Evolutionary conservation across 2,113 vertebrate genomes (phyloP), one percentile per base, ranked within the genome.

Genomic region (Callionymus lyra): DNA sequence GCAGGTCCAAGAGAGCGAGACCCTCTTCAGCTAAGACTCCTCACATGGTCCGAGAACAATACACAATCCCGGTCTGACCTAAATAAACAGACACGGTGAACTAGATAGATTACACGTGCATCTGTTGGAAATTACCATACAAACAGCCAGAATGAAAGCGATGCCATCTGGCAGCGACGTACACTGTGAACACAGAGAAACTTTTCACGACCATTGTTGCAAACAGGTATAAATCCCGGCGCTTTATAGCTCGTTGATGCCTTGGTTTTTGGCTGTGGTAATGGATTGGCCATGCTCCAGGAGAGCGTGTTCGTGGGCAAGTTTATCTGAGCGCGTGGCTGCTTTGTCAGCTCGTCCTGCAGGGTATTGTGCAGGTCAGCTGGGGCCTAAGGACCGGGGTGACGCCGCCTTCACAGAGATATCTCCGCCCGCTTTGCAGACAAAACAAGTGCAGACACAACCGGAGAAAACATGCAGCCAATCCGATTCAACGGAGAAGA

Each of bases 81-180:
- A 72, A 72, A 82, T 70, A 82, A 74, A 59, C 63, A 76, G 53
- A 56, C 53, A 65, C 53, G 55, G 11, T 76, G 66, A 76, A 73
- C 68, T 44, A 50, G 57, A 80, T 67, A 51, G 63, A 78, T 80
- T 73, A 65, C 54, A 59, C 18, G 11, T 73, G 51, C 80, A 73
- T 78, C 76, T 78, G 79, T 64, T 71, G 39, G 43, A 74, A 71
- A 80, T 82, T 74, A 77, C 52, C 74, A 80, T 80, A 62, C 12
- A 74, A 51, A 80, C 70, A 72, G 61, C 67, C 63, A 54, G 65
- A 76, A 66, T 76, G 63, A 79, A 65, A 64, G 43, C 31, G 44
- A 53, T 38, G 64, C 80, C 80, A 80, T 82, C 77, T 82, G 80
- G 59, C 53, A 35, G 42, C 31, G 50, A 47, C 41, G 69, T 80